phyloP scores from a whole-genome alignment of 2,113 vertebrate genomes.

The Hemiprocne comata region DNA sequence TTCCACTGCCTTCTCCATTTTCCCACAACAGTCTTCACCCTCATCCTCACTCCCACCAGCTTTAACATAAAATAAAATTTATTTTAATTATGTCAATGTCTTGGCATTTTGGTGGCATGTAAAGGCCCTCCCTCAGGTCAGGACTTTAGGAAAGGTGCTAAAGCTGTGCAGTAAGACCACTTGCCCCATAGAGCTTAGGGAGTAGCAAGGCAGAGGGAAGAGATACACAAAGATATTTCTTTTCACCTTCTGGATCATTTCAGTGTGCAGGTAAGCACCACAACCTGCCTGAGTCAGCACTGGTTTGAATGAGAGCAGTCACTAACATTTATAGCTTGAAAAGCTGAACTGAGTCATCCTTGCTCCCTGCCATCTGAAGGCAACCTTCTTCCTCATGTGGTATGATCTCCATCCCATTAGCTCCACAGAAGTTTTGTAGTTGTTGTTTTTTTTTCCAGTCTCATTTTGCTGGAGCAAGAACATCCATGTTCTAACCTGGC shows the following conservation, averaged over 20 bases:
- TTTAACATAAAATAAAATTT: neutral
- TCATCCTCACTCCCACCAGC: neutral
- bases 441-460: neutral
- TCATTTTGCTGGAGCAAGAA: neutral
- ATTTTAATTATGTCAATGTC: neutral
- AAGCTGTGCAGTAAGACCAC: neutral
- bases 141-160: neutral
- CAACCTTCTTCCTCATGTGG: neutral
- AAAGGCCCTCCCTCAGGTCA: neutral
- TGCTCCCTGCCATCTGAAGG: neutral
- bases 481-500: neutral
- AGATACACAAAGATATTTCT: neutral
- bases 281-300: neutral
- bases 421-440: neutral
- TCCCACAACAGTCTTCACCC: neutral
- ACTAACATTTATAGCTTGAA: neutral
- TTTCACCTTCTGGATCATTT: neutral
- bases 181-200: neutral
- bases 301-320: neutral
- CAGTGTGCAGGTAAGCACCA: neutral
- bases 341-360: neutral
- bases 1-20: neutral
- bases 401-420: neutral
- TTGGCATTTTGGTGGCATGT: neutral
- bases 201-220: neutral